phyloP scores from a whole-genome alignment of 2,797 vertebrate genomes.

The Xenentodon cancila region DNA sequence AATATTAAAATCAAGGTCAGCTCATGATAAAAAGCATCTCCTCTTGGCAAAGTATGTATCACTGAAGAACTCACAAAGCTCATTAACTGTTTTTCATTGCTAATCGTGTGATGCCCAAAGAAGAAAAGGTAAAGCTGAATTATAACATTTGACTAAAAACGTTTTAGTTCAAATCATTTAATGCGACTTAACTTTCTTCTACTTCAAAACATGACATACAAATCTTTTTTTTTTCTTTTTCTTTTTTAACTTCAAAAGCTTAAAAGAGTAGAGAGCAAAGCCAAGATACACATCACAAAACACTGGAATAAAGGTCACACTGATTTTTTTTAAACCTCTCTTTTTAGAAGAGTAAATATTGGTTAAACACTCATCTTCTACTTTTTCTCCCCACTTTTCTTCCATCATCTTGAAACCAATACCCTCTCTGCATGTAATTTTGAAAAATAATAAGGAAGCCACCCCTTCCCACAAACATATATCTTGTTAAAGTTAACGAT shows the following conservation, averaged over 20 bases:
- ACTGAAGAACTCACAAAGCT: too few species aligned
- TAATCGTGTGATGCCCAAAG: neutral
- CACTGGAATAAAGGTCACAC: constrained; percentile 39
- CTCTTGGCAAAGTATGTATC: too few species aligned
- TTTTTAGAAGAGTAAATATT: constrained; percentile 37
- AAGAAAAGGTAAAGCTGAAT: neutral
- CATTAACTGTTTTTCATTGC: neutral
- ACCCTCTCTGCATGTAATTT: constrained; percentile 34
- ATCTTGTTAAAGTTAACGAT: constrained; percentile 31
- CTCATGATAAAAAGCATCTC: too few species aligned
- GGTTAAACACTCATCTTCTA: constrained; percentile 29
- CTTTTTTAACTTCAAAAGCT: constrained; percentile 16
- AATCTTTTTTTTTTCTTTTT: constrained; percentile 32
- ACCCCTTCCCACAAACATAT: constrained; percentile 38
- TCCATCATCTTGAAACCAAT: constrained; percentile 36
- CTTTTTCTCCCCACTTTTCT: constrained; percentile 1
- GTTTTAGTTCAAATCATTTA: neutral
- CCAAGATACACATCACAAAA: constrained; percentile 54
- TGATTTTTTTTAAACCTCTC: constrained; percentile 29
- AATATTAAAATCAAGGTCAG: too few species aligned
- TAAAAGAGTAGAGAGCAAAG: constrained; percentile 16
- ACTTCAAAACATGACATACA: neutral
- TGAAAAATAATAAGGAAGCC: constrained; percentile 48
- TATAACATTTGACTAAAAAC: neutral
- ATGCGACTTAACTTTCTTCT: neutral